These are phyloP conservation scores for Metallyticus violacea DNA, from an alignment of 2,888 invertebrate genomes.

Conservation along the genomic window DNA sequence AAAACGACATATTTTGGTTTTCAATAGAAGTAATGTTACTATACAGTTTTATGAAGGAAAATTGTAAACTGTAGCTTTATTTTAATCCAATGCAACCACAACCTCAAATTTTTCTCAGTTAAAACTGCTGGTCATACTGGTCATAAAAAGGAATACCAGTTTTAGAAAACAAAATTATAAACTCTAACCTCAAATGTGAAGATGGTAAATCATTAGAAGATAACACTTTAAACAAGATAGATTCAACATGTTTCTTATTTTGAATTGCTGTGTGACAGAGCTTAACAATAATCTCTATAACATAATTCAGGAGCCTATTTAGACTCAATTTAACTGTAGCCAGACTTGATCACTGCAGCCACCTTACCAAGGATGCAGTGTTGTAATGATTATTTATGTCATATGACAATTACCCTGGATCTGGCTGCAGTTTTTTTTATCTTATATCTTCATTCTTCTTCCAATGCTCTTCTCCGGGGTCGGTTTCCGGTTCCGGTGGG, in stretches of 20 bases:
- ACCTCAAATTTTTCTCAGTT: neutral
- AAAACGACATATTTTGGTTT: neutral
- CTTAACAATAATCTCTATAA: neutral
- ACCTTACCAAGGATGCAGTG: neutral
- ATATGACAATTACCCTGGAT: neutral
- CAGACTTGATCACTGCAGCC: conserved; percentile 6
- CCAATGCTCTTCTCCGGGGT: conserved; percentile 17
- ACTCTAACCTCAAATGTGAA: neutral
- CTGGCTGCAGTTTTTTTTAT: neutral
- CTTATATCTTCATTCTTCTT: neutral
- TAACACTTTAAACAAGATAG: neutral
- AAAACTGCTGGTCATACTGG: neutral
- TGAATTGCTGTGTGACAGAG: neutral
- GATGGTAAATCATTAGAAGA: neutral
- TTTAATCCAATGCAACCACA: neutral
- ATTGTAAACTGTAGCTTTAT: neutral
- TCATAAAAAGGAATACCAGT: no score
- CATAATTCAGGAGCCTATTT: neutral
- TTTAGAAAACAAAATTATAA: neutral
- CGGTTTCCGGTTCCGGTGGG: conserved; percentile 28
- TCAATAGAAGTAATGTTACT: neutral
- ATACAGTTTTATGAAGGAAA: neutral
- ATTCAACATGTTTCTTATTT: neutral
- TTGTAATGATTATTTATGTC: neutral
- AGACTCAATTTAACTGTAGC: conserved; percentile 1